Evolutionary conservation across 2,113 vertebrate species (phyloP).

Genomic region (Galemys pyrenaicus): DNA sequence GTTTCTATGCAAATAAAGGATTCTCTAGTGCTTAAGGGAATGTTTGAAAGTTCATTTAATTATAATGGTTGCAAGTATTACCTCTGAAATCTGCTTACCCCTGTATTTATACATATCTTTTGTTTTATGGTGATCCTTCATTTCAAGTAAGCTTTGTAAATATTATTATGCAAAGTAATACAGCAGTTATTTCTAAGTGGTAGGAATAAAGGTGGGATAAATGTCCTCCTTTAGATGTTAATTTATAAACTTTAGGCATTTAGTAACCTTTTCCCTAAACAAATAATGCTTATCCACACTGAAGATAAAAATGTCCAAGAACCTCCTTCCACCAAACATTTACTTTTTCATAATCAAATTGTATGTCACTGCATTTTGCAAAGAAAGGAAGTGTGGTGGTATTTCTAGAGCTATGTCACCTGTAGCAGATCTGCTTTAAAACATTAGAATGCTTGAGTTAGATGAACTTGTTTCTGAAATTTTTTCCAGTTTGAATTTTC

Average conservation of each 20-base stretch:
- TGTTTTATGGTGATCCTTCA: conserved; percentile 9
- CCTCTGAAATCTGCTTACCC: conserved; percentile 34
- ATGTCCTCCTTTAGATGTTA: background rate
- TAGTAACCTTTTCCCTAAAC: background rate
- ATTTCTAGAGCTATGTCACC: background rate
- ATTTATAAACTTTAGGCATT: background rate
- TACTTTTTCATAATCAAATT: background rate
- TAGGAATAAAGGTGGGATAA: background rate
- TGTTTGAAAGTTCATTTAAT: conserved; percentile 45
- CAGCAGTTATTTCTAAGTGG: background rate
- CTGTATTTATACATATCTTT: conserved; percentile 48
- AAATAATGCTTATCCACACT: background rate
- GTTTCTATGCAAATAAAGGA: conserved; percentile 54
- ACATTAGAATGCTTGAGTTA: background rate
- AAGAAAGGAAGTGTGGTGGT: background rate
- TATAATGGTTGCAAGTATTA: background rate
- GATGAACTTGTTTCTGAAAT: background rate
- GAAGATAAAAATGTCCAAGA: background rate
- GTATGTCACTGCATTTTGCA: background rate
- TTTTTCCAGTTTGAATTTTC: background rate
- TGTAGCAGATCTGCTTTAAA: background rate
- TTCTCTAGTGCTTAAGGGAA: background rate
- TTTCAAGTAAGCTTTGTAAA: background rate
- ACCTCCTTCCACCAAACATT: background rate
- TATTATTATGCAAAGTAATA: background rate